A percentile compares a stretch with the other conserved stretches of the same genome.
Evolutionary conservation across 2,888 invertebrate species (phyloP).

Genomic region (Habrosyne pyritoides): DNA sequence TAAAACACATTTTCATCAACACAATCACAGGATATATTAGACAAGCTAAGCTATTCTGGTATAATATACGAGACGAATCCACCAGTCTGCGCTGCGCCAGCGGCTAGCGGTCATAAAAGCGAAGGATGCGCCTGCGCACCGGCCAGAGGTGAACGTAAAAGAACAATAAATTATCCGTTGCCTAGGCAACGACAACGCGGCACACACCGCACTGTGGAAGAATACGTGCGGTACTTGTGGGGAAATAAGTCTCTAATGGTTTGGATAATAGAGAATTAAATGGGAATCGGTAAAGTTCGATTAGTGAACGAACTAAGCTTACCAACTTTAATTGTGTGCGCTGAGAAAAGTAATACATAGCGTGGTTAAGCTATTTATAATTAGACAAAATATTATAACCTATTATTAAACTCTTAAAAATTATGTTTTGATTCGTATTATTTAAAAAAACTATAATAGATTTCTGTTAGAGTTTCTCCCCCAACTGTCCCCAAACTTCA

Average conservation of each 20-base stretch:
- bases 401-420: too few species aligned
- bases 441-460: neutral
- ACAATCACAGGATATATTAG: neutral
- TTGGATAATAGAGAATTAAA: neutral
- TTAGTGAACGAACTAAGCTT: too few species aligned
- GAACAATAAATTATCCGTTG: conserved; percentile 43
- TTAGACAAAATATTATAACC: too few species aligned
- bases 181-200: conserved; percentile 14
- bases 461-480: neutral
- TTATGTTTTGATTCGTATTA: too few species aligned
- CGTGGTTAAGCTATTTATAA: too few species aligned
- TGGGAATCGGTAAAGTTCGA: too few species aligned
- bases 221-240: conserved; percentile 10
- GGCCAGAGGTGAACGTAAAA: conserved; percentile 39
- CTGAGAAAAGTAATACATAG: too few species aligned
- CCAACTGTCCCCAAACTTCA: neutral
- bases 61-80: conserved; percentile 6
- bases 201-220: neutral
- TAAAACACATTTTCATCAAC: neutral
- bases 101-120: conserved; percentile 37
- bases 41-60: neutral
- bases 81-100: conserved; percentile 7
- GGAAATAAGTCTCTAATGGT: conserved; percentile 13
- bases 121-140: conserved; percentile 32
- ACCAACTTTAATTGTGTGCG: too few species aligned